These are phyloP conservation scores for Orthosia gracilis DNA, from an alignment of 2,888 invertebrate species.

Conservation along the genomic window DNA sequence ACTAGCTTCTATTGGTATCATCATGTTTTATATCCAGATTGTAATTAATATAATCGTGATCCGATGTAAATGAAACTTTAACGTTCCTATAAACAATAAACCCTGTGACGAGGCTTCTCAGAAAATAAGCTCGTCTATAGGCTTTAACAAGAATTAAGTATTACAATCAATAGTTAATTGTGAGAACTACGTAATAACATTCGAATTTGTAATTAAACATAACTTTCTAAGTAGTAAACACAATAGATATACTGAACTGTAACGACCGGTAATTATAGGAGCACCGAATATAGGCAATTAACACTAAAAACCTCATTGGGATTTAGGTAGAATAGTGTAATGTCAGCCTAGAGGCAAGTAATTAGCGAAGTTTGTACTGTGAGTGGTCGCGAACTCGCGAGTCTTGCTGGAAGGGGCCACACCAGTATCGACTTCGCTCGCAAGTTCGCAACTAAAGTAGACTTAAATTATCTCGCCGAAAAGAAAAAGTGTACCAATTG, in stretches of 20 bases:
- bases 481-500: slow-evolving; percentile 90
- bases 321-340: slow-evolving; percentile 70
- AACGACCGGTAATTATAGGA: slow-evolving; percentile 67
- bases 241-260: slow-evolving; percentile 61
- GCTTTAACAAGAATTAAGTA: slow-evolving; percentile 23
- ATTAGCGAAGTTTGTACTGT: slow-evolving; percentile 64
- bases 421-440: slow-evolving; percentile 71
- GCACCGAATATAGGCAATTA: slow-evolving; percentile 70
- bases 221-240: slow-evolving; percentile 73
- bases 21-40: slow-evolving; percentile 19
- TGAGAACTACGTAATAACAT: slow-evolving; percentile 61
- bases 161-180: slow-evolving; percentile 35
- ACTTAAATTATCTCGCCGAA: slow-evolving; percentile 84
- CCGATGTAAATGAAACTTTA: slow-evolving; percentile 43
- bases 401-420: slow-evolving; percentile 72
- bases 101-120: slow-evolving; percentile 34
- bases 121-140: slow-evolving; percentile 25
- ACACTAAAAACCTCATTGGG: slow-evolving; percentile 74
- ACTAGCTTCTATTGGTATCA: slow-evolving; percentile 9
- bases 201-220: slow-evolving; percentile 59
- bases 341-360: slow-evolving; percentile 66
- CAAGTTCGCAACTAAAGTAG: slow-evolving; percentile 72
- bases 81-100: slow-evolving; percentile 29
- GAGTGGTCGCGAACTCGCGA: slow-evolving; percentile 53
- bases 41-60: slow-evolving; percentile 26